Evolutionary conservation across 2,888 invertebrate genomes (phyloP).

Genomic region (Cheilosia impressa): DNA sequence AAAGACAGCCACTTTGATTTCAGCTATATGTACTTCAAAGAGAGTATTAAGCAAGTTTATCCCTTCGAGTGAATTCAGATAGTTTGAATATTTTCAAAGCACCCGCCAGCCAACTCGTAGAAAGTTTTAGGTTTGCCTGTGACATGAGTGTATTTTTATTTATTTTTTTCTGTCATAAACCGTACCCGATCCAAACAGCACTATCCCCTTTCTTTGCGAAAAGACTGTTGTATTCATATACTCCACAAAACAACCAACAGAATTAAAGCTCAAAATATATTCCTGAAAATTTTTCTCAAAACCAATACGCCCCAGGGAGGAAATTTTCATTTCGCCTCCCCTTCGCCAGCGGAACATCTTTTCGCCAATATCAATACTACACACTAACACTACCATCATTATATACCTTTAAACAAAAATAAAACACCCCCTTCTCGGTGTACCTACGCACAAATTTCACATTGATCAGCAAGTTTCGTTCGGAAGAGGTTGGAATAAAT

Average conservation of each 20-base stretch:
- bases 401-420: not conserved
- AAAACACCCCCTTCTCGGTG: conserved; percentile 7
- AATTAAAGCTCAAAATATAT: conserved; percentile 34
- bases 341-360: not conserved
- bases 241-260: conserved; percentile 4
- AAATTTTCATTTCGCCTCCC: conserved; percentile 31
- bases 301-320: conserved; percentile 54
- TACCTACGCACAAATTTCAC: conserved; percentile 61
- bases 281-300: conserved; percentile 46
- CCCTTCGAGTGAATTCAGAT: too few relatives aligned
- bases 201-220: not conserved
- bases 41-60: too few relatives aligned
- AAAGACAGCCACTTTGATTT: too few relatives aligned
- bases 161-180: too few relatives aligned
- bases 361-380: conserved; percentile 5
- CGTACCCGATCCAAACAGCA: too few relatives aligned
- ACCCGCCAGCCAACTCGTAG: too few relatives aligned
- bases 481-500: conserved; percentile 65
- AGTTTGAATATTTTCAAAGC: too few relatives aligned
- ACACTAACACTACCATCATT: not conserved
- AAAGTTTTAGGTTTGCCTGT: too few relatives aligned
- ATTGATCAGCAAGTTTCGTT: conserved; percentile 71
- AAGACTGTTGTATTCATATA: conserved; percentile 8
- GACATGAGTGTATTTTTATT: too few relatives aligned
- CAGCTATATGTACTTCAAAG: too few relatives aligned